These are phyloP conservation scores for Drosophila sechellia DNA, from an alignment of 1,140 invertebrate species.

Conservation along the genomic window DNA sequence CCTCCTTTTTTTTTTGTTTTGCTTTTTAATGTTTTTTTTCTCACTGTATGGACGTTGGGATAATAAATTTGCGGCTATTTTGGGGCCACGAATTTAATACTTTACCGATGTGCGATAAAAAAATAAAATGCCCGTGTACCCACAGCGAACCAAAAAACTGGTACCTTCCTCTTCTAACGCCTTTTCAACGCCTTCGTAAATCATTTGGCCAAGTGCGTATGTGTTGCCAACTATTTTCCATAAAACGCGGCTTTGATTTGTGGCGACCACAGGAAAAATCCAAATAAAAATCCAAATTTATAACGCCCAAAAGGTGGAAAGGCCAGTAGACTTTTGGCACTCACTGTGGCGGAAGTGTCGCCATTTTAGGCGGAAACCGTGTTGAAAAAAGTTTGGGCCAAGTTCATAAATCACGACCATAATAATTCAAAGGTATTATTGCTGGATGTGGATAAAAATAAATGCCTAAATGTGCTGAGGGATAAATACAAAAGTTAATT, in stretches of 20 bases:
- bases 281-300: neutral
- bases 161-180: conserved; percentile 57
- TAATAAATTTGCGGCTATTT: conserved; percentile 68
- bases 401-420: conserved; percentile 60
- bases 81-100: conserved; percentile 62
- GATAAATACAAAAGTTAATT: neutral
- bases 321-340: conserved; percentile 16
- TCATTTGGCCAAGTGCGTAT: conserved; percentile 69
- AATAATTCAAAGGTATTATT: conserved; percentile 14
- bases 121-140: conserved; percentile 1
- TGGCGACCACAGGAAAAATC: conserved; percentile 5
- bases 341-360: conserved; percentile 58
- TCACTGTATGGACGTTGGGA: conserved; percentile 42
- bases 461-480: no score
- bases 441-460: neutral
- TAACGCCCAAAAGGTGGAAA: conserved; percentile 5
- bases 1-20: neutral
- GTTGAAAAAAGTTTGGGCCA: no score
- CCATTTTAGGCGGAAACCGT: conserved; percentile 50
- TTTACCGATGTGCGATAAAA: conserved; percentile 52
- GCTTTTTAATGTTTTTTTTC: conserved; percentile 27
- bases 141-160: neutral
- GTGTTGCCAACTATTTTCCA: conserved; percentile 70
- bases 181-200: conserved; percentile 69
- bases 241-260: conserved; percentile 63